Percentiles rank a stretch among this genome's conserved stretches.
Conservation (phyloP, 2,888 invertebrate genomes). For the Choristoneura rosaceana region DNA sequence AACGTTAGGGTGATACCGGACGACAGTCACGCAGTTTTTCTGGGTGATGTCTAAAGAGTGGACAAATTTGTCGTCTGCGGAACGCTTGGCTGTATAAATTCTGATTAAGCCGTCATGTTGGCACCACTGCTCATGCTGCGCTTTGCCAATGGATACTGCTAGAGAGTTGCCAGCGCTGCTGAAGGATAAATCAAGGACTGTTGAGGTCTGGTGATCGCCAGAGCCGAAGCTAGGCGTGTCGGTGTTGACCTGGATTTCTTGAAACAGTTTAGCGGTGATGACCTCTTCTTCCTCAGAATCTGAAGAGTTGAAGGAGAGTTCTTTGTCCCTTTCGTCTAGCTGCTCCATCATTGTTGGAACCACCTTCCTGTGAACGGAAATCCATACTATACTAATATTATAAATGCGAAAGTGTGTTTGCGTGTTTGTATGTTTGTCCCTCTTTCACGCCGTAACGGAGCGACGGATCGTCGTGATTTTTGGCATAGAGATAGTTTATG, state of each 20-base stretch:
- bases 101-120: slow-evolving; percentile 69
- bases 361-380: slow-evolving; percentile 53
- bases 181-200: slow-evolving; percentile 67
- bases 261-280: slow-evolving; percentile 62
- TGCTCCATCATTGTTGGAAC: slow-evolving; percentile 74
- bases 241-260: slow-evolving; percentile 61
- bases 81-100: slow-evolving; percentile 66
- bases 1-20: slow-evolving; percentile 68
- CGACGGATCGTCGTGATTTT: no score
- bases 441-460: no score
- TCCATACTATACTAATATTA: no score
- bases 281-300: slow-evolving; percentile 76
- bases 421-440: no score
- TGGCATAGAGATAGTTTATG: no score
- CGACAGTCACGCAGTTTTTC: slow-evolving; percentile 69
- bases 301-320: slow-evolving; percentile 61
- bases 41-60: slow-evolving; percentile 67
- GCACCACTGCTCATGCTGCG: slow-evolving; percentile 74
- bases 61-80: slow-evolving; percentile 79
- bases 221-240: slow-evolving; percentile 56
- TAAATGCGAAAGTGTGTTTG: no score
- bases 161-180: slow-evolving; percentile 71
- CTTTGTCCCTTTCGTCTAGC: slow-evolving; percentile 63
- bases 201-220: slow-evolving; percentile 62
- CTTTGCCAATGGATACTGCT: slow-evolving; percentile 67